Conservation (phyloP, 2,888 invertebrate genomes). For the Cantharis rufa region DNA sequence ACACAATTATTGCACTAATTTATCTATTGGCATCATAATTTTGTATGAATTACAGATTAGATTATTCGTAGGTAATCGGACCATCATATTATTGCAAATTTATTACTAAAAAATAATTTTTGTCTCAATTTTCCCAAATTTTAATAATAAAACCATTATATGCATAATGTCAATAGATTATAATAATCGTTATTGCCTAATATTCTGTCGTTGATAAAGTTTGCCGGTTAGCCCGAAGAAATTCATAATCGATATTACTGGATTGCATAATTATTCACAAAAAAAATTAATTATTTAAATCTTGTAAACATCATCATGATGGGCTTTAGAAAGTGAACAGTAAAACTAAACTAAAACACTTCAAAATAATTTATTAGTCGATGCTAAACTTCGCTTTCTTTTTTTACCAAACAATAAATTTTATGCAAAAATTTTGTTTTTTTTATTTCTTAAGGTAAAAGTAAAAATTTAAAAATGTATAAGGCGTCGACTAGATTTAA, state of each 20-base stretch:
- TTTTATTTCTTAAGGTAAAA: neutral
- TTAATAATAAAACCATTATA: neutral
- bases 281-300: neutral
- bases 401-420: neutral
- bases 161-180: neutral
- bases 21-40: too few relatives aligned
- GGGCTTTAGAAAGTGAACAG: neutral
- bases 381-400: neutral
- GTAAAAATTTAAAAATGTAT: neutral
- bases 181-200: too few relatives aligned
- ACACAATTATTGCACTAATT: too few relatives aligned
- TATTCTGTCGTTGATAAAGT: neutral
- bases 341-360: constrained; percentile 1
- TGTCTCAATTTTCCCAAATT: neutral
- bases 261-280: neutral
- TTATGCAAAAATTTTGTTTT: neutral
- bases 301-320: neutral
- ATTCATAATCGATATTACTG: neutral
- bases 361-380: neutral
- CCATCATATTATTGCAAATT: neutral
- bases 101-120: neutral
- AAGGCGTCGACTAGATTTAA: neutral
- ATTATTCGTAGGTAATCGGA: too few relatives aligned
- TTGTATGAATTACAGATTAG: too few relatives aligned
- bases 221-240: neutral